Percentiles rank a stretch among this genome's conserved stretches.
These are phyloP conservation scores for Nyctereutes procyonoides DNA, from an alignment of 2,113 vertebrate genomes.

Conservation along the genomic window DNA sequence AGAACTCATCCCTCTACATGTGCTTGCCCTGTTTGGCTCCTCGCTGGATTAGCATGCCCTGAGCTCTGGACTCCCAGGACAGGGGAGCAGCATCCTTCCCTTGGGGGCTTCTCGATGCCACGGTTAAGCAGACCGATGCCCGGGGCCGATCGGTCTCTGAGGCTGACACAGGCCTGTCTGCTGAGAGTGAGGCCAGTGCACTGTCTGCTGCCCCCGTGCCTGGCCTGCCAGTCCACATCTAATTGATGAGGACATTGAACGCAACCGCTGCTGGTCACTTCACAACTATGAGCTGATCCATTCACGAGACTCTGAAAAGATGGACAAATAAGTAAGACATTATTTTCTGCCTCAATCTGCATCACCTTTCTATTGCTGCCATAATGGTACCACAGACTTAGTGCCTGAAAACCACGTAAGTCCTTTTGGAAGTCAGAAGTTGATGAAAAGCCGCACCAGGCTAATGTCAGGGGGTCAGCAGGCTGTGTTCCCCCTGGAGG, in stretches of 20 bases:
- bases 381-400: not conserved
- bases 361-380: not conserved
- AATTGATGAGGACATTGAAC: not conserved
- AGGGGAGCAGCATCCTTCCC: not conserved
- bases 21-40: rapidly evolving
- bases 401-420: not conserved
- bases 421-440: not conserved
- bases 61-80: not conserved
- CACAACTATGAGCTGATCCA: not conserved
- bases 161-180: not conserved
- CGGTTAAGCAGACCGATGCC: rapidly evolving
- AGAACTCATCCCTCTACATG: no score
- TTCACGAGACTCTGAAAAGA: not conserved
- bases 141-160: rapidly evolving
- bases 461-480: not conserved
- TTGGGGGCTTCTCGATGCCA: not conserved
- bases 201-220: no score
- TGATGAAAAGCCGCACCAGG: not conserved
- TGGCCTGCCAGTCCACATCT: not conserved
- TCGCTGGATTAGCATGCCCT: rapidly evolving
- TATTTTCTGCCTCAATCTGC: not conserved
- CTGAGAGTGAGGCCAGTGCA: rapidly evolving
- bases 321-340: not conserved
- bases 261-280: not conserved
- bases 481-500: no score